phyloP scores from a whole-genome alignment of 2,888 invertebrate species.

The Lepidocyrtinus sp. region DNA sequence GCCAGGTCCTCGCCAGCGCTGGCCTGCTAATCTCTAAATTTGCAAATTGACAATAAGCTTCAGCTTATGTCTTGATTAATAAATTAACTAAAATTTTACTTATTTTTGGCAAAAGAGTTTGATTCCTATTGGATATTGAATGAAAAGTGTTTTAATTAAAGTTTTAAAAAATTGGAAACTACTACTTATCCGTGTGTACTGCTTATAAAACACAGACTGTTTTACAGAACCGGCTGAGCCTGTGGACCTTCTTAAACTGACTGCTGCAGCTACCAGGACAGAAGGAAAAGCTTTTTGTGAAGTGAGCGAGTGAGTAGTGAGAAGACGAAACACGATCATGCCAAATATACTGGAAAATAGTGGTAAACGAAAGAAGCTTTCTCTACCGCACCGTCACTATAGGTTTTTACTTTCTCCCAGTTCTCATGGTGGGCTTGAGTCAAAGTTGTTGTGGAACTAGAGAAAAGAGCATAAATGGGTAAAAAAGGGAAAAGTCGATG shows the following conservation, averaged over 20 bases:
- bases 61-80: not conserved
- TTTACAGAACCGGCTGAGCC: conserved; percentile 61
- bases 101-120: conserved; percentile 26
- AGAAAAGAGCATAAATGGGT: not conserved
- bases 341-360: not conserved
- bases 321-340: not conserved
- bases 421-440: not conserved
- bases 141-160: conserved; percentile 17
- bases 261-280: conserved; percentile 31
- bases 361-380: not conserved
- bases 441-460: not conserved
- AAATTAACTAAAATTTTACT: not conserved
- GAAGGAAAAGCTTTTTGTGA: not conserved
- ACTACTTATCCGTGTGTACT: conserved; percentile 14
- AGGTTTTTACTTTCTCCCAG: not conserved
- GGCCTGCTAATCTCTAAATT: conserved; percentile 51
- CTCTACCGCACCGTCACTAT: not conserved
- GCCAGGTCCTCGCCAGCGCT: conserved; percentile 57
- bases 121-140: not conserved
- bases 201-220: conserved; percentile 36
- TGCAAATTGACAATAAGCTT: conserved; percentile 9
- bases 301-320: not conserved
- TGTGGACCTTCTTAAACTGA: conserved; percentile 61
- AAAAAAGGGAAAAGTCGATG: not conserved
- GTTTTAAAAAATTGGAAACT: conserved; percentile 29